A percentile compares a stretch with the other conserved stretches of the same genome.
Evolutionary conservation across 2,113 vertebrate genomes (phyloP).

Genomic region (Chaetura pelagica): DNA sequence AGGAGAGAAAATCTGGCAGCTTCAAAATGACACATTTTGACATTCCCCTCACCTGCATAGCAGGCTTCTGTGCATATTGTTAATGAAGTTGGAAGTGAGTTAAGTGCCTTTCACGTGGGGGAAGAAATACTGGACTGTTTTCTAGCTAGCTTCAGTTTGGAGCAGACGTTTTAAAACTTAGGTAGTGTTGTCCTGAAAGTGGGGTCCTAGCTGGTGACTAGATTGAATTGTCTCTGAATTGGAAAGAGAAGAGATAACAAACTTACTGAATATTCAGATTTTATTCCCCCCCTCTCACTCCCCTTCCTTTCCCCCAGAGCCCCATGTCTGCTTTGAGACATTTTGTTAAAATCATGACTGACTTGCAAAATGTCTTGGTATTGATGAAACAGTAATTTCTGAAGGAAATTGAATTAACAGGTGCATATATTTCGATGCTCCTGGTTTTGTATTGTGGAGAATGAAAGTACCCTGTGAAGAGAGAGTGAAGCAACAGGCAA

Average conservation of each 20-base stretch:
- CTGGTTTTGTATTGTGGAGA: neutral
- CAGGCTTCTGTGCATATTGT: neutral
- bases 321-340: neutral
- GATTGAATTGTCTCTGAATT: neutral
- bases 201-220: neutral
- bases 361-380: neutral
- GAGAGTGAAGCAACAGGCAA: neutral
- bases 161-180: neutral
- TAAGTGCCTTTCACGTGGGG: neutral
- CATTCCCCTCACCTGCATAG: neutral
- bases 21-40: neutral
- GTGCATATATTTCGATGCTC: neutral
- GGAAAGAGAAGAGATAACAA: neutral
- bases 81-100: neutral
- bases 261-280: neutral
- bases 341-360: neutral
- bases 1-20: neutral
- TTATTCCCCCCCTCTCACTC: neutral
- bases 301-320: neutral
- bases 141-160: neutral
- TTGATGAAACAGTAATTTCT: neutral
- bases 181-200: too few relatives aligned
- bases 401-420: neutral
- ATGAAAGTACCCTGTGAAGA: neutral
- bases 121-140: neutral